These are phyloP conservation scores for Atherinosoma microstoma DNA, from an alignment of 2,797 vertebrate species.

Conservation along the genomic window DNA sequence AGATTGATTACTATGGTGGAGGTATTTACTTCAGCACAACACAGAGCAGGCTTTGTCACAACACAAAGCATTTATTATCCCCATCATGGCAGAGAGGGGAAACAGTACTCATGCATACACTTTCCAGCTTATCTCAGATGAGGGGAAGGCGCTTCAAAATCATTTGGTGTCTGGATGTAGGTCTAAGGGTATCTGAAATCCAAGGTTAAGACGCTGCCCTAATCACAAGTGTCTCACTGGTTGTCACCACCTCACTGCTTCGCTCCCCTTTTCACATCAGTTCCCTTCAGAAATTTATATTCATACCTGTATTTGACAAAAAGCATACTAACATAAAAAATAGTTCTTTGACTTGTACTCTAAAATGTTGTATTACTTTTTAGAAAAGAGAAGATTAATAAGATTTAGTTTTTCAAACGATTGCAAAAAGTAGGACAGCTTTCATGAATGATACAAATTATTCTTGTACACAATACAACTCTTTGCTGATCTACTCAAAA, in stretches of 20 bases:
- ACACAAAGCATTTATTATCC: slow-evolving; percentile 76
- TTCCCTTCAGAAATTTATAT: background rate
- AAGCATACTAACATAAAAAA: background rate
- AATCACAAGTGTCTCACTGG: slow-evolving; percentile 34
- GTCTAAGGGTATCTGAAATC: slow-evolving; percentile 33
- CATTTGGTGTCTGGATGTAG: slow-evolving; percentile 59
- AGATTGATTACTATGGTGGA: slow-evolving; percentile 59
- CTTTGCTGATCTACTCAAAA: background rate
- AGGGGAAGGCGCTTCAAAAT: slow-evolving; percentile 69
- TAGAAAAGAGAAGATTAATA: background rate
- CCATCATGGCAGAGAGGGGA: slow-evolving; percentile 43
- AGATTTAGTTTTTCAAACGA: background rate
- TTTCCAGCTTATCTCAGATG: slow-evolving; percentile 68
- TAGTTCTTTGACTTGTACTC: background rate
- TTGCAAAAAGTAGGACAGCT: background rate
- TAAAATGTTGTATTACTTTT: background rate
- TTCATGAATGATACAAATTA: background rate
- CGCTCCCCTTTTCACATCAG: slow-evolving; percentile 17
- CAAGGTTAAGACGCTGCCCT: slow-evolving; percentile 32
- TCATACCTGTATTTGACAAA: background rate
- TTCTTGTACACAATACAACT: background rate
- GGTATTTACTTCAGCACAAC: slow-evolving; percentile 45
- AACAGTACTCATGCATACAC: slow-evolving; percentile 47
- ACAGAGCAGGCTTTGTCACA: slow-evolving; percentile 68
- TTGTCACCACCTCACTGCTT: slow-evolving; percentile 8